phyloP scores from a whole-genome alignment of 2,113 vertebrate genomes.

The Ceyx melanurus region DNA sequence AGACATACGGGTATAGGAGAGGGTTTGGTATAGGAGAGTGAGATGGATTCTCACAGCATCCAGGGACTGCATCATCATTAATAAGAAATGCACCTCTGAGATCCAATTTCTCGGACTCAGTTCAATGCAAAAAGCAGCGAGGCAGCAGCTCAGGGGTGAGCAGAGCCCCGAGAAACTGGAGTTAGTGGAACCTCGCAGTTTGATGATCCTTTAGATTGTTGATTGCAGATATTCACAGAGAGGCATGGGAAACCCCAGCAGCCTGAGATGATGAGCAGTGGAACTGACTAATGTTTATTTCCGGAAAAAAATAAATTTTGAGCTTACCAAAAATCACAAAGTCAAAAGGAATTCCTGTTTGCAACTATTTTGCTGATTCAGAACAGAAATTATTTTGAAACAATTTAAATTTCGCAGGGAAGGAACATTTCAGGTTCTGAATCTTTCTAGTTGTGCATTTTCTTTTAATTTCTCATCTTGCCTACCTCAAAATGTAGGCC shows the following conservation, averaged over 20 bases:
- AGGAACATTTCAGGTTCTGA: not conserved
- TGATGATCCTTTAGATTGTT: not conserved
- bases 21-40: not conserved
- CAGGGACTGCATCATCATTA: not conserved
- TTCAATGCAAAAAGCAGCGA: not conserved
- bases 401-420: not conserved
- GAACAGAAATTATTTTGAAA: not conserved
- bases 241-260: too few species aligned
- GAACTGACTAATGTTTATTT: not conserved
- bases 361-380: not conserved
- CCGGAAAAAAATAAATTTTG: not conserved
- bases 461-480: not conserved
- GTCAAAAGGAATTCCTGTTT: not conserved
- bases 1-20: not conserved
- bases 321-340: not conserved
- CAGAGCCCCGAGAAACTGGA: not conserved
- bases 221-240: not conserved
- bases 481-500: not conserved
- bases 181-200: not conserved
- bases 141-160: not conserved
- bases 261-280: too few species aligned
- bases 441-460: not conserved
- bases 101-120: not conserved
- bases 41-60: not conserved
- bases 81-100: not conserved